Conservation (phyloP, 2,888 invertebrate species). For the Lasioglossum lativentre region DNA sequence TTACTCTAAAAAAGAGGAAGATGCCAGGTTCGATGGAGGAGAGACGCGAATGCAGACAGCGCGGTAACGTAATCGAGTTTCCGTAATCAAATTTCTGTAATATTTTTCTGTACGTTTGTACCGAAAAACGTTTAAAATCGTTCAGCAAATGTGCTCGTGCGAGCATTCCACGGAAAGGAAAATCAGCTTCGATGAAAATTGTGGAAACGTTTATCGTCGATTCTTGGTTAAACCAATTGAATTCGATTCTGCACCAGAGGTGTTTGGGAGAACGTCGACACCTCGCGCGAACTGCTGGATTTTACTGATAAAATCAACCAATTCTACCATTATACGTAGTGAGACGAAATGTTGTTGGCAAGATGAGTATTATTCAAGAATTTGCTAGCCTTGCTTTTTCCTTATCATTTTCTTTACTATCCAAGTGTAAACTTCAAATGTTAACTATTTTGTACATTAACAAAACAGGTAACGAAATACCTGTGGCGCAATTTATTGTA, state of each 20-base stretch:
- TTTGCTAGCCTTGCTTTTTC: background rate
- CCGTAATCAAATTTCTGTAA: background rate
- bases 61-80: conserved; percentile 37
- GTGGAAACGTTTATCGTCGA: conserved; percentile 51
- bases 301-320: background rate
- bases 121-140: background rate
- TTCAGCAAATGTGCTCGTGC: background rate
- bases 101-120: background rate
- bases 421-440: background rate
- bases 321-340: conserved; percentile 41
- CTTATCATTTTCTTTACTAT: background rate
- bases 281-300: conserved; percentile 62
- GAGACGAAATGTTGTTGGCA: conserved; percentile 37
- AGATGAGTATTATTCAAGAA: background rate
- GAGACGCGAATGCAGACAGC: conserved; percentile 24
- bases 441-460: background rate
- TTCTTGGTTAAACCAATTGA: conserved; percentile 69
- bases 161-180: background rate
- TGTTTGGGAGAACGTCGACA: conserved; percentile 69
- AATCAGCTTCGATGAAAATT: background rate
- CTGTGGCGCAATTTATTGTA: background rate
- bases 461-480: background rate
- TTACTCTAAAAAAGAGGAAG: conserved; percentile 44
- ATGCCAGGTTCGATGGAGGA: conserved; percentile 38
- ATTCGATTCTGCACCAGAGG: conserved; percentile 69